phyloP scores from a whole-genome alignment of 2,797 vertebrate genomes.

The Glyptemys insculpta region DNA sequence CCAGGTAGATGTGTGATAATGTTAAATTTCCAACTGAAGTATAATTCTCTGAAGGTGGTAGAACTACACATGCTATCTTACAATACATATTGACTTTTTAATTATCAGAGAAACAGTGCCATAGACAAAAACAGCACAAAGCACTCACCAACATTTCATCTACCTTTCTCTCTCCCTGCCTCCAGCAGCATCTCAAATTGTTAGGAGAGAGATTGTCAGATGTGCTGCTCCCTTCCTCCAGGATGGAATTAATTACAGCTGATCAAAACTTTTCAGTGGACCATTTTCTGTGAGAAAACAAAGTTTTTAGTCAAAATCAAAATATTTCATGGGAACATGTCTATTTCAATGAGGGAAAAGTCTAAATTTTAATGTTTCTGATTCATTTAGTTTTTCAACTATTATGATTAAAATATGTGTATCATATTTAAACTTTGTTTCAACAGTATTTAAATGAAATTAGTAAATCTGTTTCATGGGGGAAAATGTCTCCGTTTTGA shows the following conservation, averaged over 20 bases:
- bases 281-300: neutral
- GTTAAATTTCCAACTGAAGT: neutral
- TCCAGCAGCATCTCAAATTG: neutral
- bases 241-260: neutral
- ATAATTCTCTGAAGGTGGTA: neutral
- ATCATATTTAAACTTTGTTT: neutral
- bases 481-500: neutral
- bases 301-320: neutral
- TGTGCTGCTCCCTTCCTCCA: neutral
- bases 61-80: neutral
- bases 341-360: neutral
- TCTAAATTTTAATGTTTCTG: neutral
- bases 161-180: neutral
- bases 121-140: neutral
- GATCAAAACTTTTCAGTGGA: neutral
- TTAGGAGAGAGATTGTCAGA: neutral
- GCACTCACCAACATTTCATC: neutral
- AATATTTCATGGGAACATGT: neutral
- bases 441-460: neutral
- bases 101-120: neutral
- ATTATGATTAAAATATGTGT: neutral
- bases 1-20: neutral
- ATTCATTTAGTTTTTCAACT: neutral
- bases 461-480: neutral
- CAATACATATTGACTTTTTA: neutral